Conservation (phyloP, 2,888 invertebrate species). For the Coecobrya sp. region DNA sequence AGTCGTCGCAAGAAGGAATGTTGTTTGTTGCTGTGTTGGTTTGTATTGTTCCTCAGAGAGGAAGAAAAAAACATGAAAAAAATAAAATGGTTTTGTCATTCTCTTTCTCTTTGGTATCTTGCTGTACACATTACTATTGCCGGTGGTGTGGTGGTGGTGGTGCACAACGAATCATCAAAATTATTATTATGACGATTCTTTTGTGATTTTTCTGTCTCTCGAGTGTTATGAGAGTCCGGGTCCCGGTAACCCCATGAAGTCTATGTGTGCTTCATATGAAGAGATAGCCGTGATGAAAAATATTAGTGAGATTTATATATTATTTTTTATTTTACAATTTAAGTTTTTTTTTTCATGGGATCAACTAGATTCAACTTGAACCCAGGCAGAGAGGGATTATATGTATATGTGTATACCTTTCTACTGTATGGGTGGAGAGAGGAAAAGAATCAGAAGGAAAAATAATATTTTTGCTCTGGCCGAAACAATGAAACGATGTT, state of each 20-base stretch:
- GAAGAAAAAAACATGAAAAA: background rate
- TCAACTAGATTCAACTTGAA: conserved; percentile 78
- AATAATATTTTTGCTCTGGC: conserved; percentile 23
- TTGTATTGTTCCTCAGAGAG: conserved; percentile 16
- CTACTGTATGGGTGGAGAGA: background rate
- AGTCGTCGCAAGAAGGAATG: background rate
- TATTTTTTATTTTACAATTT: background rate
- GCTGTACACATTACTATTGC: background rate
- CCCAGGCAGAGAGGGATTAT: conserved; percentile 34
- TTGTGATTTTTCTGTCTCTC: conserved; percentile 19
- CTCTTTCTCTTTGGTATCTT: background rate
- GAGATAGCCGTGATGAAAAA: background rate
- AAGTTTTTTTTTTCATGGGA: conserved; percentile 45
- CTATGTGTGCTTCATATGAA: conserved; percentile 11
- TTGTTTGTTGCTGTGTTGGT: background rate
- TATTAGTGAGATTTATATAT: conserved; percentile 4
- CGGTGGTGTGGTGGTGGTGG: conserved; percentile 16
- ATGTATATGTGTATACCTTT: no score
- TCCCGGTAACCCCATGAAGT: conserved; percentile 70
- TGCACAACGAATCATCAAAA: conserved; percentile 62
- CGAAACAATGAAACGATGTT: background rate
- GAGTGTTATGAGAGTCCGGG: background rate
- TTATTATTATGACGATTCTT: conserved; percentile 51
- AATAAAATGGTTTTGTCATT: conserved; percentile 41
- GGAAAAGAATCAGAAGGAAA: background rate